These are phyloP conservation scores for Mormyrops boulengeri DNA, from an alignment of 2,797 vertebrate species.

Conservation along the genomic window DNA sequence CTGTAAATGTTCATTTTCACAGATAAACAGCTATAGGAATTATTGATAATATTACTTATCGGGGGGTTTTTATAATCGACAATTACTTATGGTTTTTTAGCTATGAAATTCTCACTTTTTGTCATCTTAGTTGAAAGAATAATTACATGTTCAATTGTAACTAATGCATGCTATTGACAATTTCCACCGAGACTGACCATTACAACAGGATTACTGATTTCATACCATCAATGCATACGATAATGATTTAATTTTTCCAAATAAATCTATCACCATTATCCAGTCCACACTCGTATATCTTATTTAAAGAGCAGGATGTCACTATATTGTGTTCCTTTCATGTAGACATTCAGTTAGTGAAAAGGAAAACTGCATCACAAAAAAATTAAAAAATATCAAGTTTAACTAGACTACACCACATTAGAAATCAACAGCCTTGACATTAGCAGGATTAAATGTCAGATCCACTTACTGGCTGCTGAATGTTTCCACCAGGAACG, in stretches of 20 bases:
- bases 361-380: background rate
- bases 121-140: background rate
- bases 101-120: background rate
- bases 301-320: background rate
- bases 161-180: background rate
- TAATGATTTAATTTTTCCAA: background rate
- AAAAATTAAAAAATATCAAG: background rate
- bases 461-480: slow-evolving; percentile 69
- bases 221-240: background rate
- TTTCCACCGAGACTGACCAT: background rate
- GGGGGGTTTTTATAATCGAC: slow-evolving; percentile 41
- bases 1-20: background rate
- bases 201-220: background rate
- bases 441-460: background rate
- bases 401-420: background rate
- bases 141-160: background rate
- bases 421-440: background rate
- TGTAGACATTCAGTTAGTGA: background rate
- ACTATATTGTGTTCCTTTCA: background rate
- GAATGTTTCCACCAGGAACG: slow-evolving; percentile 61
- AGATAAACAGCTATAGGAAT: background rate
- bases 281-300: background rate
- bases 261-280: background rate
- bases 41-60: slow-evolving; percentile 56
- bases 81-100: background rate